phyloP scores from a whole-genome alignment of 2,797 vertebrate genomes.

The Rhinogobio ventralis region DNA sequence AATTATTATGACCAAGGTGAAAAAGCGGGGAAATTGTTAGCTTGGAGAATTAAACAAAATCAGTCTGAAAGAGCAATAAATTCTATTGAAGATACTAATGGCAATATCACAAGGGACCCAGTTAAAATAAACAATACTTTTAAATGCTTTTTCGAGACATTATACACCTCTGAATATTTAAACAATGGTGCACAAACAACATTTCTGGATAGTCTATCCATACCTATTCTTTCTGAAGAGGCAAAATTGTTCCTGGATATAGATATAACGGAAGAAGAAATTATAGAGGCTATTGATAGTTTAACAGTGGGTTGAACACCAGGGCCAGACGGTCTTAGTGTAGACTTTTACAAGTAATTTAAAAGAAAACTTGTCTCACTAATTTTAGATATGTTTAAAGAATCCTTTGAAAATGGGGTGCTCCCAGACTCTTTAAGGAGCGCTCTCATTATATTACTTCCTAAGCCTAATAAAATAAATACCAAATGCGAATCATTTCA shows the following conservation, averaged over 20 bases:
- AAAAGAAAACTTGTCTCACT: not conserved
- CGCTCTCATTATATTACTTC: not conserved
- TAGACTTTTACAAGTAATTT: not conserved
- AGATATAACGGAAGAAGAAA: not conserved
- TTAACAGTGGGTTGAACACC: too few relatives aligned
- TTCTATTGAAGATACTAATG: not conserved
- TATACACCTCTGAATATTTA: not conserved
- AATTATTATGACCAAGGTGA: not conserved
- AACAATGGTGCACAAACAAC: not conserved
- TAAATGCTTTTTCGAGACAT: not conserved
- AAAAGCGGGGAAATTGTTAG: slow-evolving; percentile 2
- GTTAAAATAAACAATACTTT: not conserved
- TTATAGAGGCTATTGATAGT: too few relatives aligned
- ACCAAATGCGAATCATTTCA: not conserved
- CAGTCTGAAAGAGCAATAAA: slow-evolving; percentile 4
- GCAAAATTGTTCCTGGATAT: not conserved
- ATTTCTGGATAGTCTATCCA: not conserved
- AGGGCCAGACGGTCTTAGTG: not conserved
- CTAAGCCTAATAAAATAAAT: not conserved
- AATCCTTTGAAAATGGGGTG: not conserved
- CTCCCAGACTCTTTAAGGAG: not conserved
- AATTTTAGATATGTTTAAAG: not conserved
- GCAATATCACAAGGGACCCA: not conserved
- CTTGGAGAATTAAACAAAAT: not conserved
- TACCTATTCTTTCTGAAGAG: not conserved